Evolutionary conservation across 2,888 invertebrate genomes (phyloP).

Genomic region (Azorinus chamasolen): DNA sequence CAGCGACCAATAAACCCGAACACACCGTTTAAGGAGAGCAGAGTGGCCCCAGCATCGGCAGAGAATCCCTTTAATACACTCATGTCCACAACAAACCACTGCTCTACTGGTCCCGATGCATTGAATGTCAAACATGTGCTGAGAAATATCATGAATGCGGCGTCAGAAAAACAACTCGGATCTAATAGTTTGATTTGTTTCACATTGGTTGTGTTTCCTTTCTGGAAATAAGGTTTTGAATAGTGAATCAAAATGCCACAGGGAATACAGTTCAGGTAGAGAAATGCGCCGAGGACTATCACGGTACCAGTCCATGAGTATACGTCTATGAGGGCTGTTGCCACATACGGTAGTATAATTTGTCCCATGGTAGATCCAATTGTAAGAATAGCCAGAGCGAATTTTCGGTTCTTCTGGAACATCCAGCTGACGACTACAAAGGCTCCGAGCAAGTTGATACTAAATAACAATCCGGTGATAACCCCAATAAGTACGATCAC

Average conservation of each 20-base stretch:
- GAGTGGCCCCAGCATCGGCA: conserved; percentile 15
- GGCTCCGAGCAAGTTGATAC: conserved; percentile 31
- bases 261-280: conserved; percentile 37
- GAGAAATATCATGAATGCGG: conserved; percentile 21
- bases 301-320: conserved; percentile 48
- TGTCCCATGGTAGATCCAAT: conserved; percentile 40
- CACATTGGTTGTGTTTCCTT: no score
- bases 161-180: background rate
- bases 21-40: conserved; percentile 46
- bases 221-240: no score
- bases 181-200: no score
- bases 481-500: conserved; percentile 41
- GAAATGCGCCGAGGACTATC: conserved; percentile 28
- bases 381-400: conserved; percentile 42
- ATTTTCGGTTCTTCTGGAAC: conserved; percentile 35
- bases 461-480: conserved; percentile 19
- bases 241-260: conserved; percentile 35
- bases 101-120: conserved; percentile 37
- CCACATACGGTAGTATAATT: conserved; percentile 39
- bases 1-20: conserved; percentile 40
- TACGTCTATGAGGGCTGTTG: conserved; percentile 29
- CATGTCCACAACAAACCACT: conserved; percentile 46
- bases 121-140: background rate
- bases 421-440: conserved; percentile 26
- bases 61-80: conserved; percentile 40